phyloP scores from a whole-genome alignment of 2,888 invertebrate genomes.

The Allacma fusca region DNA sequence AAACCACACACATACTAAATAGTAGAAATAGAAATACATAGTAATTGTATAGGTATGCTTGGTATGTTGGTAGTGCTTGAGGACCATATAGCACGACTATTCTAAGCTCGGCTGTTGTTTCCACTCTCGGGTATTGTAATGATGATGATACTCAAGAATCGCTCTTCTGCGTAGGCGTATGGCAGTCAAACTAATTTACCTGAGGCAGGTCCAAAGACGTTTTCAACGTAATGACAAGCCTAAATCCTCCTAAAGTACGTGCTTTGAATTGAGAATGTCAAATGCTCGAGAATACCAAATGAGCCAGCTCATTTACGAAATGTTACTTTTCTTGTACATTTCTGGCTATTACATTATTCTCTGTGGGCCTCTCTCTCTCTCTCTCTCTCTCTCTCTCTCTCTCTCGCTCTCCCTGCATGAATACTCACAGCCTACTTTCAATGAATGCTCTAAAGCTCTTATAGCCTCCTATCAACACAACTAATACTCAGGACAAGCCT shows the following conservation, averaged over 20 bases:
- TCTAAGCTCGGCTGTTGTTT: background rate
- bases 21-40: too few species aligned
- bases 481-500: too few species aligned
- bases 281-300: slow-evolving; percentile 12
- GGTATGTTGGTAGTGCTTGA: too few species aligned
- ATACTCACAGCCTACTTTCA: too few species aligned
- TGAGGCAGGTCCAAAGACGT: slow-evolving; percentile 19
- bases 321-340: slow-evolving; percentile 4
- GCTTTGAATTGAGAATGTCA: slow-evolving; percentile 12
- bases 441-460: too few species aligned
- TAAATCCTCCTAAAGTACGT: slow-evolving; percentile 16
- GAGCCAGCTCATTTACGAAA: slow-evolving; percentile 8
- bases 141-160: background rate
- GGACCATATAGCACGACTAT: too few species aligned
- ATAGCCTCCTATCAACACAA: too few species aligned
- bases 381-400: background rate
- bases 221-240: slow-evolving; percentile 10
- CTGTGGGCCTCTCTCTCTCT: background rate
- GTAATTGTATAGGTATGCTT: too few species aligned
- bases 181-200: slow-evolving; percentile 29
- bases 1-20: too few species aligned
- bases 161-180: slow-evolving; percentile 18
- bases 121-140: background rate
- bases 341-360: background rate
- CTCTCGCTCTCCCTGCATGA: too few species aligned